Percentiles rank a stretch among this genome's conserved stretches.
Conservation (phyloP, 2,797 vertebrate genomes). For the Microcaecilia unicolor region DNA sequence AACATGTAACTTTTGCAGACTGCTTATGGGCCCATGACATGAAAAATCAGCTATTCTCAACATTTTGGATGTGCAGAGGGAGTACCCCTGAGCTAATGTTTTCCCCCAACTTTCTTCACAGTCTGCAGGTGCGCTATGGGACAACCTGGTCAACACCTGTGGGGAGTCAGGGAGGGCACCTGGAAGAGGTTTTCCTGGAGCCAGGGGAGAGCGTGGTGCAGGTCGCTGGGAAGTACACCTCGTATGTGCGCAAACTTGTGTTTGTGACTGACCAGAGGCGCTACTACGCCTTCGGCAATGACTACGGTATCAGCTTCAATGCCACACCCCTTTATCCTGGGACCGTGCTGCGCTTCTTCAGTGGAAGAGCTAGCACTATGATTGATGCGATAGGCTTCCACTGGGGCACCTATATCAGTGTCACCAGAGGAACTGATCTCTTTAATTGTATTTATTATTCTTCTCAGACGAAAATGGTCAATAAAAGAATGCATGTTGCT, state of each 20-base stretch:
- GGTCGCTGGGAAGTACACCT: constrained; percentile 29
- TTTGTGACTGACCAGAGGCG: constrained; percentile 35
- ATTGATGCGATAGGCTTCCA: constrained; percentile 35
- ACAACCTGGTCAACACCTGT: constrained; percentile 32
- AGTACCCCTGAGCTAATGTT: too few relatives aligned
- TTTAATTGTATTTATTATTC: too few relatives aligned
- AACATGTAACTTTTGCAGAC: too few relatives aligned
- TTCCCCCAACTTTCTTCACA: too few relatives aligned
- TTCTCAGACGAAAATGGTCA: too few relatives aligned
- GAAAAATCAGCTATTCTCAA: too few relatives aligned
- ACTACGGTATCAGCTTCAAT: constrained; percentile 31
- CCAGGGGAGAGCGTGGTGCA: constrained; percentile 33
- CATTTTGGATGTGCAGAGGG: too few relatives aligned
- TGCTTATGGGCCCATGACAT: too few relatives aligned
- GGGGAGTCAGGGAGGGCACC: constrained; percentile 16
- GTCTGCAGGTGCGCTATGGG: constrained; percentile 39
- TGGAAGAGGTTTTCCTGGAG: constrained; percentile 38
- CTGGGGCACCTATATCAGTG: constrained; percentile 28
- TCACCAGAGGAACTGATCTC: too few relatives aligned
- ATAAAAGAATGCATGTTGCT: too few relatives aligned
- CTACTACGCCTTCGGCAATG: constrained; percentile 25
- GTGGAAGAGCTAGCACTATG: constrained; percentile 16
- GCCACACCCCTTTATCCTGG: constrained; percentile 26
- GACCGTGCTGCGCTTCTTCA: constrained; percentile 34
- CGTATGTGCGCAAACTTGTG: constrained; percentile 16